Evolutionary conservation across 1,140 invertebrate species (phyloP), one percentile per base, ranked within the genome.

Genomic region (Triops cancriformis): DNA sequence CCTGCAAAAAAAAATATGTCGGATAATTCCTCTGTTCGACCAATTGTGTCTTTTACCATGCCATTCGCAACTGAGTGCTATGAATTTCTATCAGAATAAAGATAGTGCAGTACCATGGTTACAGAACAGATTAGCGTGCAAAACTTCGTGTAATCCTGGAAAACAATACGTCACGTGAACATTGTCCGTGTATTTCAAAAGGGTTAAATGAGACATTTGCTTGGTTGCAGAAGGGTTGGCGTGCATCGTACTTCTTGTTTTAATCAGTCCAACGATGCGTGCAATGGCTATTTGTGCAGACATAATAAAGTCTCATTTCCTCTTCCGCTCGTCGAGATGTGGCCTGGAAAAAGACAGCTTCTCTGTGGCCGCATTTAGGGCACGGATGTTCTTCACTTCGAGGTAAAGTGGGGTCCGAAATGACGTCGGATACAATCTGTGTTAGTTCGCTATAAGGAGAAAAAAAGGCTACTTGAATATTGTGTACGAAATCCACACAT

Each of bases 291-390:
- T 94, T 94, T 1, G 95, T 97, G 84, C 98, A 99, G 0, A 99
- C 98, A 85, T 99, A 99, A 85, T 99, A 99, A 26, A 99, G 88
- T 87, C 96, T 90, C 98, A 99, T 99, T 85, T 98, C 97, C 83
- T 99, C 97, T 89, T 90, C 78, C n/a, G 78, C 78, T 31, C 78
- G 74, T 5, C 78, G 74, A 10, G 75, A 76, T n/a, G 37, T 42
- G 7, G 81, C 72, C 86, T 84, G 94, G 83, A 97, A 95, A 83
- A 95, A 95, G 9, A 98, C 96, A 1, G 96, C 93, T 85, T 98
- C 96, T 81, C 93, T 88, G 82, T 98, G 91, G 74, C 89, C 90
- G 85, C 98, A 99, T 84, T 96, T 95, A 11, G 97, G 97, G 87
- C 98, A 99, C 28, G 94, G 94, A 86, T 99, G 98, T 83, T 99